phyloP scores from a whole-genome alignment of 2,888 invertebrate genomes.

The Leptinotarsa tumamoca region DNA sequence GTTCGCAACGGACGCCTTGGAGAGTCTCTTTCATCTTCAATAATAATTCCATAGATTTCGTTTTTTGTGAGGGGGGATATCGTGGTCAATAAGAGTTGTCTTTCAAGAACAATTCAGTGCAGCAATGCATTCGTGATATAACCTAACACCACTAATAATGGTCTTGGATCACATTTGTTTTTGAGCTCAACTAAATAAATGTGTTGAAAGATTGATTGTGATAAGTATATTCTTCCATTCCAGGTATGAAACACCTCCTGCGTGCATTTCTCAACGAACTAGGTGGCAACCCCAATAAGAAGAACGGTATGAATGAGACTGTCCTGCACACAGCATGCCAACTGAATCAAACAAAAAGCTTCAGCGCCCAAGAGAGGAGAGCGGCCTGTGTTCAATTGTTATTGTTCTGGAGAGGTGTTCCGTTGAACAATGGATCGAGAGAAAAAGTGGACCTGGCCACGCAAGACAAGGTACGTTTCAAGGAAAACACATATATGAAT shows the following conservation, averaged over 20 bases:
- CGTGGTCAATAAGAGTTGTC: too few relatives aligned
- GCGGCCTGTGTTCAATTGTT: slow-evolving; percentile 74
- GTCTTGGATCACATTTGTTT: too few relatives aligned
- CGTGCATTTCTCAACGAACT: slow-evolving; percentile 74
- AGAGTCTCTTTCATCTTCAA: too few relatives aligned
- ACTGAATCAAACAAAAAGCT: slow-evolving; percentile 66
- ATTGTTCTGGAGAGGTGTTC: slow-evolving; percentile 73
- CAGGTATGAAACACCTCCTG: slow-evolving; percentile 71
- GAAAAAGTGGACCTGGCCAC: slow-evolving; percentile 72
- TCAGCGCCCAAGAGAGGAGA: slow-evolving; percentile 70
- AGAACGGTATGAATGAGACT: slow-evolving; percentile 74
- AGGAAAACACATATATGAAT: neutral
- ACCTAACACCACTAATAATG: too few relatives aligned
- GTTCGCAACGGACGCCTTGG: too few relatives aligned
- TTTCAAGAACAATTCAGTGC: too few relatives aligned
- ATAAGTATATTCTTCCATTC: slow-evolving; percentile 9
- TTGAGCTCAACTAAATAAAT: too few relatives aligned
- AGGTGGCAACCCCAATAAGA: slow-evolving; percentile 77
- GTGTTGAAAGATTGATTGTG: neutral
- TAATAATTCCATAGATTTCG: too few relatives aligned
- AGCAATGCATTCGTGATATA: too few relatives aligned
- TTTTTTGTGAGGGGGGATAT: too few relatives aligned
- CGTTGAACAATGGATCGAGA: slow-evolving; percentile 68
- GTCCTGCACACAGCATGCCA: slow-evolving; percentile 74
- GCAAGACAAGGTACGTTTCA: slow-evolving; percentile 69